These are phyloP conservation scores for Pharmacophagus antenor DNA, from an alignment of 2,888 invertebrate species.

Conservation along the genomic window DNA sequence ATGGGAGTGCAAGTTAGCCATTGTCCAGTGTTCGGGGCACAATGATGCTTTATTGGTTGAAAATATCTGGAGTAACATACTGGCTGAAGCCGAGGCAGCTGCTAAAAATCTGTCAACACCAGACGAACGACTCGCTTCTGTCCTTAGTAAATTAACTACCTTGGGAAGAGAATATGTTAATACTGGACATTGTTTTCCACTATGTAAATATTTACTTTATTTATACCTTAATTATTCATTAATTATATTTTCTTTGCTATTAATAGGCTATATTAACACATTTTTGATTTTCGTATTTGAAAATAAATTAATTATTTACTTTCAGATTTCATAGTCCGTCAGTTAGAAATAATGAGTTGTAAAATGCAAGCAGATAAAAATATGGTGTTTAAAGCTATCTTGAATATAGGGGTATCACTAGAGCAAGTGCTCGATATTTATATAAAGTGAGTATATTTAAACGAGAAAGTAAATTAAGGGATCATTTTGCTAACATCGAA, in stretches of 20 bases:
- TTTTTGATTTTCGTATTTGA: not conserved
- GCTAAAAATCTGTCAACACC: slow-evolving; percentile 64
- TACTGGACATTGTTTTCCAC: slow-evolving; percentile 93
- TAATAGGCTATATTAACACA: not conserved
- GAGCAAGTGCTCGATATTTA: slow-evolving; percentile 91
- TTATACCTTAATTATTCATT: not conserved
- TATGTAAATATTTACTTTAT: slow-evolving; percentile 78
- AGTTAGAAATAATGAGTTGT: slow-evolving; percentile 89
- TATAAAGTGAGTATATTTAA: slow-evolving; percentile 82
- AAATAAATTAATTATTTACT: not conserved
- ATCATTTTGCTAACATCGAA: too few species aligned
- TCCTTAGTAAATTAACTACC: slow-evolving; percentile 88
- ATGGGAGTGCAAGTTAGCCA: slow-evolving; percentile 96
- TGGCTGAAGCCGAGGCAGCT: slow-evolving; percentile 81
- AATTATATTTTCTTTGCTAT: not conserved
- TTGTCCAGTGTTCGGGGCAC: slow-evolving; percentile 96
- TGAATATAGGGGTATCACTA: slow-evolving; percentile 88
- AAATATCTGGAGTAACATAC: slow-evolving; percentile 94
- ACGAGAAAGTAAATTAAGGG: too few species aligned
- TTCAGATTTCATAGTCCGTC: slow-evolving; percentile 88
- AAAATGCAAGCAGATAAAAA: slow-evolving; percentile 85
- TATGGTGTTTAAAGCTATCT: slow-evolving; percentile 88
- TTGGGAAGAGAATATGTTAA: slow-evolving; percentile 89
- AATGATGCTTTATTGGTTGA: slow-evolving; percentile 93
- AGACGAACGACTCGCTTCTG: slow-evolving; percentile 83